Evolutionary conservation across 2,113 vertebrate species (phyloP).

Genomic region (Malurus cyaneus): DNA sequence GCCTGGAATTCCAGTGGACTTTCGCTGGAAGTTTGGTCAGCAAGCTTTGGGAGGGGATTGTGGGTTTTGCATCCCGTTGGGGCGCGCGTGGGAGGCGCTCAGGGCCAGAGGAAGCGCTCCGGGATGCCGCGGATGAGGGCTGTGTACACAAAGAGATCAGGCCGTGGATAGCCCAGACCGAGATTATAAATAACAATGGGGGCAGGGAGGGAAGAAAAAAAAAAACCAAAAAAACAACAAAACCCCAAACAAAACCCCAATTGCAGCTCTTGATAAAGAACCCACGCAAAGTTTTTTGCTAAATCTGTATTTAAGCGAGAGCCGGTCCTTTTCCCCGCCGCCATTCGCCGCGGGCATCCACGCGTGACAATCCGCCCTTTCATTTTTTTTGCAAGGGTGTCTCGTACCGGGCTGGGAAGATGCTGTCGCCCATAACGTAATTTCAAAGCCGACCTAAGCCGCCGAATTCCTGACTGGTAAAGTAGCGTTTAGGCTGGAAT

Average conservation of each 20-base stretch:
- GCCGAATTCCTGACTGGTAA: slow-evolving; percentile 11
- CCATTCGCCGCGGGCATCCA: neutral
- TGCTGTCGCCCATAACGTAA: neutral
- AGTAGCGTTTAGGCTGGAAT: neutral
- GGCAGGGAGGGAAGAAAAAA: neutral
- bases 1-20: neutral
- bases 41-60: accelerated
- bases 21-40: neutral
- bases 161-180: neutral
- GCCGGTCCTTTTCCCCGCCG: neutral
- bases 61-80: neutral
- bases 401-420: neutral
- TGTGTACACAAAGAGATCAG: neutral
- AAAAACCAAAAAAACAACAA: neutral
- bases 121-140: neutral
- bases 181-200: neutral
- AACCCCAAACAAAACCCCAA: too few relatives aligned
- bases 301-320: neutral
- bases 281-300: neutral
- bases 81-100: neutral
- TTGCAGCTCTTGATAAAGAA: neutral
- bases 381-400: neutral
- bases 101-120: neutral
- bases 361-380: accelerated
- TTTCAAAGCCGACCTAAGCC: slow-evolving; percentile 27